Evolutionary conservation across 2,888 invertebrate species (phyloP), one percentile per base, ranked within the genome.

Genomic region (Drosophila picticornis): DNA sequence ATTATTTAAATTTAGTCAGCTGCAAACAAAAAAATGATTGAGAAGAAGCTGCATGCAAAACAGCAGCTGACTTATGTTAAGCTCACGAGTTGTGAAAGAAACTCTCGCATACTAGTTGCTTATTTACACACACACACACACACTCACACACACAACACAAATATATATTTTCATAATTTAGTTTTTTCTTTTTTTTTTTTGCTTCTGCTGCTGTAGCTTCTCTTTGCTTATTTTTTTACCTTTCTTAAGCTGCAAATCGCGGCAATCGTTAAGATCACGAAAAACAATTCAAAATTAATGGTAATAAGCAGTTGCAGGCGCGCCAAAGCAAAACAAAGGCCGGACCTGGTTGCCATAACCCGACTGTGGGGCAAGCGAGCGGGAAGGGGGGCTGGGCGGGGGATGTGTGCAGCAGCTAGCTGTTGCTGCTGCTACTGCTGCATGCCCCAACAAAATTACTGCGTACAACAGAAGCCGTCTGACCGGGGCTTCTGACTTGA

Each of bases 381-480:
- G 34, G 57, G 11, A 11, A 40, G 2, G 48, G 52, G 22, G 57
- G 50, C 29, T 55, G 46, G 5, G 55, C 32, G 46, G 52, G n/a
- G 59, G 46, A 29, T 55, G 46, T 7, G 58, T 40, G 25, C 46
- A 31, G 50, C 55, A 40, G 29, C 40, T 34, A 58, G 46, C 46
- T 46, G 46, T 46, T 46, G 46, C 2, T n/a, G 13, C 22, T 43
- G 43, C 13, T 51, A 40, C 59, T 53, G 71, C 73, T 67, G 71
- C 77, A 83, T 76, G 77, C 83, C 77, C 79, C 88, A 81, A 84
- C 91, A 85, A 93, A 93, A 93, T 93, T 93, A 93, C 93, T 93
- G 93, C 93, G 93, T 93, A 93, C 88, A 92, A 92, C 93, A 93
- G 93, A 92, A 93, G 93, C 93, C 88, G 90, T 88, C 88, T 81